Evolutionary conservation across 2,888 invertebrate species (phyloP).

Genomic region (Drosophila multiciliata): DNA sequence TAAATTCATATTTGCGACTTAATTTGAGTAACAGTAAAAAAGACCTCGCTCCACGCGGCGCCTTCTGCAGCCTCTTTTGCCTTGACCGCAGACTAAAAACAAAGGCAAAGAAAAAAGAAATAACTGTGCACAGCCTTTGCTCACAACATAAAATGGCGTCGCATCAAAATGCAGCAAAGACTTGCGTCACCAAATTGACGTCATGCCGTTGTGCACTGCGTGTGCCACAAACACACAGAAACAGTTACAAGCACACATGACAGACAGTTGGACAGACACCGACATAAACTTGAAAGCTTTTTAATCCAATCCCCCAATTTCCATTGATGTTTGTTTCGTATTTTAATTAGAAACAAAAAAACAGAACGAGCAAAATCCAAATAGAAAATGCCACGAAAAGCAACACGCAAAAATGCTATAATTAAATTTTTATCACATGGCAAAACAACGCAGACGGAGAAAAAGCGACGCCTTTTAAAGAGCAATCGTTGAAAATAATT

Average conservation of each 20-base stretch:
- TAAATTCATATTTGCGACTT: not conserved
- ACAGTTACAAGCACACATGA: not conserved
- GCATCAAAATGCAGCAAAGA: constrained; percentile 26
- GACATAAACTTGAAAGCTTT: constrained; percentile 8
- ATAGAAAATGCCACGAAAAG: constrained; percentile 25
- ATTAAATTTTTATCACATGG: constrained; percentile 48
- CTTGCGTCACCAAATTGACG: constrained; percentile 51
- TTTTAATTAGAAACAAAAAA: constrained; percentile 42
- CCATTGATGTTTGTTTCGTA: constrained; percentile 20
- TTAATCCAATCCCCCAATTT: constrained; percentile 40
- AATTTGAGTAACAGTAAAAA: not conserved
- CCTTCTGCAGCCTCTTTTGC: constrained; percentile 1
- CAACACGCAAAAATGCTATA: constrained; percentile 52
- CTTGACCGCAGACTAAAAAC: constrained; percentile 6
- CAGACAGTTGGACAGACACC: not conserved
- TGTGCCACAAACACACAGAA: not conserved
- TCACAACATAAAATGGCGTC: constrained; percentile 61
- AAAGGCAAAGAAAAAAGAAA: not conserved
- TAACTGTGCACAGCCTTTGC: constrained; percentile 24
- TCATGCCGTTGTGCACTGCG: constrained; percentile 31
- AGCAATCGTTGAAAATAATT: constrained; percentile 39
- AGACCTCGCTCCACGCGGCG: not conserved
- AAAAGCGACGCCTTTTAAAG: constrained; percentile 20
- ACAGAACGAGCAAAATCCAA: constrained; percentile 1
- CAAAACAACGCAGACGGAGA: constrained; percentile 12